Evolutionary conservation across 2,797 vertebrate genomes (phyloP).

Genomic region (Tapirus indicus): DNA sequence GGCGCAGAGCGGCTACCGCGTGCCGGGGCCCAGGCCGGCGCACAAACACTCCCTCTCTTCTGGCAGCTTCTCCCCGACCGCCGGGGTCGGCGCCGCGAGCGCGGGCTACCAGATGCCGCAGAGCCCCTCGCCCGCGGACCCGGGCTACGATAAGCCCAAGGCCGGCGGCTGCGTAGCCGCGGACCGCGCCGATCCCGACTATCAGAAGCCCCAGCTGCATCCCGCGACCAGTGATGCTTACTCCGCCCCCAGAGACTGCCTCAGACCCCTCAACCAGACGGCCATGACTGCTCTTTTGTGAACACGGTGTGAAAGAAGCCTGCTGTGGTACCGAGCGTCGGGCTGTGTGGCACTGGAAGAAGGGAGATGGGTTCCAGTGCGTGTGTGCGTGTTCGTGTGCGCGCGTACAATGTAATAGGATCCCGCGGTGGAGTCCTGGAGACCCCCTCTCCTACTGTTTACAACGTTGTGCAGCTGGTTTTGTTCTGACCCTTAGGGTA

Average conservation of each 20-base stretch:
- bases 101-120: slow-evolving; percentile 89
- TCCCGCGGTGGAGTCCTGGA: slow-evolving; percentile 81
- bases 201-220: slow-evolving; percentile 86
- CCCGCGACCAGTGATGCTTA: slow-evolving; percentile 85
- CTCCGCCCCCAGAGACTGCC: slow-evolving; percentile 89
- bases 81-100: slow-evolving; percentile 75
- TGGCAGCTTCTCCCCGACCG: slow-evolving; percentile 68
- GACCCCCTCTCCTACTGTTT: slow-evolving; percentile 85
- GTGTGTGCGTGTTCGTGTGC: not conserved
- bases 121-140: slow-evolving; percentile 77
- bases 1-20: slow-evolving; percentile 88
- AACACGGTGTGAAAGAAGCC: slow-evolving; percentile 56
- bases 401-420: slow-evolving; percentile 68
- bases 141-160: slow-evolving; percentile 91
- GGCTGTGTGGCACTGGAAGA: slow-evolving; percentile 74
- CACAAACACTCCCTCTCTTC: slow-evolving; percentile 88
- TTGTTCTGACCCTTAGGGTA: not conserved
- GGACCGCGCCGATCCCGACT: slow-evolving; percentile 76
- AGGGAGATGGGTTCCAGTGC: not conserved
- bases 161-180: slow-evolving; percentile 72
- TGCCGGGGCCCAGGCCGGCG: slow-evolving; percentile 83
- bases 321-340: slow-evolving; percentile 55
- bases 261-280: slow-evolving; percentile 86
- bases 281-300: slow-evolving; percentile 85
- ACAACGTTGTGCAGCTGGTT: slow-evolving; percentile 85